Base-by-base conservation (phyloP, 1,140 invertebrate species). In the Doryteuthis pealeii region DNA sequence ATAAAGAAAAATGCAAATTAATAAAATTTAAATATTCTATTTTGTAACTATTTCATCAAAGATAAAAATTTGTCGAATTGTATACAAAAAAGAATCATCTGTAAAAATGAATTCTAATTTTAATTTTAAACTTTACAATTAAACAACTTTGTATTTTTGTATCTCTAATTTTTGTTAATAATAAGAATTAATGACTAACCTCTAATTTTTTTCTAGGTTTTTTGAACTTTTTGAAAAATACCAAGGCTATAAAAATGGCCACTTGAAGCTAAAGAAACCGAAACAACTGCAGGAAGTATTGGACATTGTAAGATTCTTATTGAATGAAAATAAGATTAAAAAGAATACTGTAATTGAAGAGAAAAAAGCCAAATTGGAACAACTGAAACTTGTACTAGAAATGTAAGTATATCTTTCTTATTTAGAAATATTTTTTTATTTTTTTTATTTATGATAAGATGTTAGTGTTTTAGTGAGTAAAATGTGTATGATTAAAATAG, bases 171-270 rank as follows among this genome's bases (percentile, higher is more conserved):
- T n/a, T n/a, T n/a, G n/a, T n/a, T n/a, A n/a, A n/a, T n/a, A n/a
- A n/a, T n/a, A n/a, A n/a, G n/a, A n/a, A n/a, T n/a, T n/a, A n/a
- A n/a, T n/a, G n/a, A n/a, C n/a, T n/a, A n/a, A n/a, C n/a, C n/a
- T n/a, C n/a, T n/a, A n/a, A n/a, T 75, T 14, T 72, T 70, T 62
- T 79, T 85, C 74, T 83, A 97, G 95, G 85, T 99, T 99, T 89
- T 99, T 99, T 89, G 95, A 98, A 85, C 94, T 99, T 80, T 99
- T 99, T 89, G 93, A 96, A 83, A 99, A 99, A 84, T 98, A 99
- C 86, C 95, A 97, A 79, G 97, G 97, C 0, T 95, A 94, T 78
- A 96, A 96, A 83, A 93, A 95, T 72, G 96, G 96, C 0, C 97
- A 99, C 83, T 94, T 99, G 0, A 99, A 99, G 88, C 89, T 99